Evolutionary conservation across 2,888 invertebrate species (phyloP).

Genomic region (Megaustenia siamemsis): DNA sequence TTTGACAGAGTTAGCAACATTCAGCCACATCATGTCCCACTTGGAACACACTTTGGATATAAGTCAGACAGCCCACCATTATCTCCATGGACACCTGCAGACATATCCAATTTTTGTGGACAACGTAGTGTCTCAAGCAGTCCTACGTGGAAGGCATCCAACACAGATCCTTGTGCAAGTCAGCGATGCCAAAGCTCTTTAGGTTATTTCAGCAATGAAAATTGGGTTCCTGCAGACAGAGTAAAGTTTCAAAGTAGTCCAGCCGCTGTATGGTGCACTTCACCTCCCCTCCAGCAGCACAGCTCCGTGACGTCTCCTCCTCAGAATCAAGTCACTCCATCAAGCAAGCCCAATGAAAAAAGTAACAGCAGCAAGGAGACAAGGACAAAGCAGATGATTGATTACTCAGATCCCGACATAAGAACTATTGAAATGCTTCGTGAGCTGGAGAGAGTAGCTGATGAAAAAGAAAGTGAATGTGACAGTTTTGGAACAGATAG

Average conservation of each 20-base stretch:
- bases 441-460: constrained; percentile 54
- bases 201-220: constrained; percentile 7
- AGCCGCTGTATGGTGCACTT: constrained; percentile 10
- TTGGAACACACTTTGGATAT: constrained; percentile 43
- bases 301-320: not conserved
- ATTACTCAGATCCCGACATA: constrained; percentile 49
- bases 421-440: constrained; percentile 54
- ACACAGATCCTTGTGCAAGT: not conserved
- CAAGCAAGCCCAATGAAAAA: not conserved
- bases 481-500: constrained; percentile 40
- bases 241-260: not conserved
- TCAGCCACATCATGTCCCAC: constrained; percentile 10
- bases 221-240: not conserved
- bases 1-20: not conserved
- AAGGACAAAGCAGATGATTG: not conserved
- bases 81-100: constrained; percentile 36
- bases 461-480: constrained; percentile 46
- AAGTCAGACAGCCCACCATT: constrained; percentile 34
- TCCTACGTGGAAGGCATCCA: not conserved
- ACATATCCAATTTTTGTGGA: not conserved
- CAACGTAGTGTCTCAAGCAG: not conserved
- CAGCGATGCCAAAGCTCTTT: not conserved
- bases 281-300: not conserved
- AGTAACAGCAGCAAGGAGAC: not conserved
- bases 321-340: not conserved